Conservation (phyloP, 64 coral and sea anemone species). For the Astreopora myriophthalma region DNA sequence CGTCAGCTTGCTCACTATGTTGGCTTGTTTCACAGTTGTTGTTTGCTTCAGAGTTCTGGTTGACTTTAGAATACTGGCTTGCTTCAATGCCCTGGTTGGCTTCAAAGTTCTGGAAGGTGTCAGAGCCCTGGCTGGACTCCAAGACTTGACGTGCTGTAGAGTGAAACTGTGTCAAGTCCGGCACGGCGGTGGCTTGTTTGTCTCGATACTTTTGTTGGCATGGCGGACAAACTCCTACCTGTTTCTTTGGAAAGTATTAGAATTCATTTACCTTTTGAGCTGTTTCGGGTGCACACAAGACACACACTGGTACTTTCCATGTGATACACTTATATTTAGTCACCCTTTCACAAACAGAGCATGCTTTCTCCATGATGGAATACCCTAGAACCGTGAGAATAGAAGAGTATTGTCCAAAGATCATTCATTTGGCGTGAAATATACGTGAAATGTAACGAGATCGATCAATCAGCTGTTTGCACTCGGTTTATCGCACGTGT, state of each 20-base stretch:
- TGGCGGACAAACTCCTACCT: not conserved
- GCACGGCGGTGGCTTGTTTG: not conserved
- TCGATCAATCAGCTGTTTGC: too few relatives aligned
- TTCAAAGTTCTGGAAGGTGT: not conserved
- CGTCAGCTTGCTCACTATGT: too few relatives aligned
- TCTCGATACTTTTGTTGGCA: constrained; percentile 14
- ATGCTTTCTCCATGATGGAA: constrained; percentile 27
- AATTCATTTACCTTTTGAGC: constrained; percentile 40
- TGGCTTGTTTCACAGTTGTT: too few relatives aligned
- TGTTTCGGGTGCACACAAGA: constrained; percentile 42
- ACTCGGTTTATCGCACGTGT: too few relatives aligned
- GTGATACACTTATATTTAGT: constrained; percentile 37
- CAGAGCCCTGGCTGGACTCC: too few relatives aligned
- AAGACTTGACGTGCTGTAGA: not conserved
- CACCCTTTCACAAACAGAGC: constrained; percentile 26
- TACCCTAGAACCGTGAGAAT: too few relatives aligned
- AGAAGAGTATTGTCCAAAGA: too few relatives aligned
- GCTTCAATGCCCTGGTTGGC: too few relatives aligned
- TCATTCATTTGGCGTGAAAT: not conserved
- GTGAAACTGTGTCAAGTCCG: not conserved
- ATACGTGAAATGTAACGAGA: too few relatives aligned
- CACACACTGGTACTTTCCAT: constrained; percentile 41
- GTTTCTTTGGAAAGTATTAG: constrained; percentile 15
- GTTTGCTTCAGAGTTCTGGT: too few relatives aligned
- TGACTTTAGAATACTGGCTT: too few relatives aligned